These are phyloP conservation scores for Vandiemenella viatica DNA, from an alignment of 2,888 invertebrate species.

Conservation along the genomic window DNA sequence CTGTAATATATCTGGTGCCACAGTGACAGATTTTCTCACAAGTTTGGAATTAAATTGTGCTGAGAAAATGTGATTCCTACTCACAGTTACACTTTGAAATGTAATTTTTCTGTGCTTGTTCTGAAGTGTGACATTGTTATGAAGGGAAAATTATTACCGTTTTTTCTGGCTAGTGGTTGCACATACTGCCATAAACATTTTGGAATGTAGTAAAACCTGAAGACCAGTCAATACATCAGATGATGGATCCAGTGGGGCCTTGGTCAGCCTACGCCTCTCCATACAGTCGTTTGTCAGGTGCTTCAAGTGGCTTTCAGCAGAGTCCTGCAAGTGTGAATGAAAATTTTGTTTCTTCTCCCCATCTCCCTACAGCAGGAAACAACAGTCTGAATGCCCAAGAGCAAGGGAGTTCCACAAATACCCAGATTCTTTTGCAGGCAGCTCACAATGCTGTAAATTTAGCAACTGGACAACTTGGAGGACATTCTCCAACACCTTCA, in stretches of 20 bases:
- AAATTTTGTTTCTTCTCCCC: slow-evolving; percentile 12
- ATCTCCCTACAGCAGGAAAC: slow-evolving; percentile 12
- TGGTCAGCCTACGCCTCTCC: slow-evolving; percentile 59
- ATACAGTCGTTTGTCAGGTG: slow-evolving; percentile 64
- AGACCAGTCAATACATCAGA: too few relatives aligned
- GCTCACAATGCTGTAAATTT: slow-evolving; percentile 41
- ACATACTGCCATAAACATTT: too few relatives aligned
- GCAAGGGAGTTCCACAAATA: slow-evolving; percentile 36
- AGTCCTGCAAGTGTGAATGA: slow-evolving; percentile 35
- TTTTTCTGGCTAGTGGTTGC: too few relatives aligned
- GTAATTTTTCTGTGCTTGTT: too few relatives aligned
- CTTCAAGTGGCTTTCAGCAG: slow-evolving; percentile 41
- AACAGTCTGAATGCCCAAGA: slow-evolving; percentile 12
- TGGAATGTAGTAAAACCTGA: too few relatives aligned
- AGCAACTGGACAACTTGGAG: slow-evolving; percentile 37
- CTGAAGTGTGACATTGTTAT: too few relatives aligned
- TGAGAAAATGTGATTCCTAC: too few relatives aligned
- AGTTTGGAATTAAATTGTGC: too few relatives aligned
- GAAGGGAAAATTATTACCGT: too few relatives aligned
- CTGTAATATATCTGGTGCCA: too few relatives aligned
- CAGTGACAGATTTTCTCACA: too few relatives aligned
- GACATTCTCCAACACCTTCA: slow-evolving; percentile 33
- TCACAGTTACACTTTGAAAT: too few relatives aligned
- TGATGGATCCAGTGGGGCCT: slow-evolving; percentile 82
- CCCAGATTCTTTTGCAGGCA: slow-evolving; percentile 43